Conservation (phyloP, 2,888 invertebrate genomes). For the Heliothis peltigera region DNA sequence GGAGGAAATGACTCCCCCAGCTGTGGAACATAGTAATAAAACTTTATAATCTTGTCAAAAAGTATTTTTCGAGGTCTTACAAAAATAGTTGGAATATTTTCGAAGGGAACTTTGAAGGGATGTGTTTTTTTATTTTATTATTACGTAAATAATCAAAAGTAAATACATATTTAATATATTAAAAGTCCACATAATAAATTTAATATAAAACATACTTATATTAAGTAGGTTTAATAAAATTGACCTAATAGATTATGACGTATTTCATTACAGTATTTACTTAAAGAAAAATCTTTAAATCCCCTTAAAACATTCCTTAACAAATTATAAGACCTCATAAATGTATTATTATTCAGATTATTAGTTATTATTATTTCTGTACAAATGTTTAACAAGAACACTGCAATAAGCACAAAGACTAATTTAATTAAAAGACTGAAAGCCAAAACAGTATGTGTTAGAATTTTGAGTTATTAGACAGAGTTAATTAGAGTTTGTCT, state of each 20-base stretch:
- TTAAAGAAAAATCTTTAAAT: too few species aligned
- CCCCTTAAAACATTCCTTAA: too few species aligned
- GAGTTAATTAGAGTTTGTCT: slow-evolving; percentile 11
- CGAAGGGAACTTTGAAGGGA: neutral
- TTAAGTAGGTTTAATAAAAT: too few species aligned
- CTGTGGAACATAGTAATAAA: neutral
- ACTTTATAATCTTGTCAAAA: neutral
- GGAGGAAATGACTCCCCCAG: neutral
- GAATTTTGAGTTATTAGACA: slow-evolving; percentile 40
- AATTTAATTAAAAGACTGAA: slow-evolving; percentile 27
- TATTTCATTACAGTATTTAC: too few species aligned
- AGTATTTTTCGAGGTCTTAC: neutral
- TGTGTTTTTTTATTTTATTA: too few species aligned
- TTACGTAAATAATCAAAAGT: too few species aligned
- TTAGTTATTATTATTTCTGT: slow-evolving; percentile 36
- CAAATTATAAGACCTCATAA: slow-evolving; percentile 8
- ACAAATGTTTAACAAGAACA: slow-evolving; percentile 28
- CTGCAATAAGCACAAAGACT: slow-evolving; percentile 61
- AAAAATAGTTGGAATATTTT: neutral
- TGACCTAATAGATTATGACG: too few species aligned
- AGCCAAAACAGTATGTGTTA: slow-evolving; percentile 34
- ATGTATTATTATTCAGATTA: slow-evolving; percentile 20
- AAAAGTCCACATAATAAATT: too few species aligned
- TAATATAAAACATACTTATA: too few species aligned
- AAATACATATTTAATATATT: too few species aligned